Conservation (phyloP, 2,113 vertebrate species). For the Caretta caretta region DNA sequence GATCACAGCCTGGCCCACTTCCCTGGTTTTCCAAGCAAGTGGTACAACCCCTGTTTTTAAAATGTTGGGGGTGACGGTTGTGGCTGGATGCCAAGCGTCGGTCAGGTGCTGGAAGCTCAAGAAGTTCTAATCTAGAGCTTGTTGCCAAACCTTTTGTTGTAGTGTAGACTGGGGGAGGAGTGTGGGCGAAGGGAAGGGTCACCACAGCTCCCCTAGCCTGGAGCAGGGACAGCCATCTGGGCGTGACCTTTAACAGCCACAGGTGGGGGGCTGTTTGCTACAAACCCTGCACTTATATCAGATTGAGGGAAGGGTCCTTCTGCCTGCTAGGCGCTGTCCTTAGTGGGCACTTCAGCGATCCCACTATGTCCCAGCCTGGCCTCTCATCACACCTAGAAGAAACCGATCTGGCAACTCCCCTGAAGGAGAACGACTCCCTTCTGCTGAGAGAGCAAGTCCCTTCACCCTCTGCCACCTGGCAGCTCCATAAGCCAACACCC, state of each 20-base stretch:
- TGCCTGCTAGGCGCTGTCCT: neutral
- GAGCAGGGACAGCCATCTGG: too few relatives aligned
- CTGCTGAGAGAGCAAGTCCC: neutral
- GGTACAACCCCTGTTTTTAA: neutral
- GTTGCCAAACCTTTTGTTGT: neutral
- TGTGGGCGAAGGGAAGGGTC: neutral
- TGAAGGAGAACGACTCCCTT: neutral
- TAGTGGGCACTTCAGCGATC: neutral
- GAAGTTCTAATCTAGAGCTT: neutral
- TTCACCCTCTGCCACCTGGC: neutral
- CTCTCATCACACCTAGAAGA: too few relatives aligned
- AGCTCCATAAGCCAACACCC: constrained; percentile 37
- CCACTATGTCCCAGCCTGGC: neutral
- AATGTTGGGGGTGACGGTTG: neutral
- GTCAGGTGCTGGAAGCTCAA: neutral
- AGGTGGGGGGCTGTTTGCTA: too few relatives aligned
- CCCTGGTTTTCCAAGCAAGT: neutral
- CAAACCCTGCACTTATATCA: too few relatives aligned
- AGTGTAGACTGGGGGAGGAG: neutral
- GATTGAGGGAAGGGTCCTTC: neutral
- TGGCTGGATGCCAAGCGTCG: neutral
- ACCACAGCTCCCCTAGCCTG: too few relatives aligned
- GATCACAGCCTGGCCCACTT: neutral
- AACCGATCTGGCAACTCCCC: neutral
- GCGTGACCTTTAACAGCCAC: too few relatives aligned